A percentile compares a stretch with the other conserved stretches of the same genome.
Evolutionary conservation across 1,140 invertebrate species (phyloP).

Genomic region (Aphaenogaster floridana): DNA sequence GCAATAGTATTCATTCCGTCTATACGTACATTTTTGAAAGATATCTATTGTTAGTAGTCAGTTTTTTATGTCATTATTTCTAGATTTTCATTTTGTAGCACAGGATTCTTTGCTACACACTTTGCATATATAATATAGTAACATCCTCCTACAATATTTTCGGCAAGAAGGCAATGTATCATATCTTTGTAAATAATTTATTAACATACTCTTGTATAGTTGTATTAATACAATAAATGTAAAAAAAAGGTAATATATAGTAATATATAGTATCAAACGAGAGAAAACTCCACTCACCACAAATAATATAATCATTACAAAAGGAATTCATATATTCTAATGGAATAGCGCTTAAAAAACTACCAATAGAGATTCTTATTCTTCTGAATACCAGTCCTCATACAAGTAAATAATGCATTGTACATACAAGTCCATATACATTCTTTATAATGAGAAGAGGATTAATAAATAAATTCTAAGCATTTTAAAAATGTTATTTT

Average conservation of each 20-base stretch:
- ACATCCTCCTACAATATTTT: slow-evolving; percentile 44
- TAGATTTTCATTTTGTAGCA: slow-evolving; percentile 24
- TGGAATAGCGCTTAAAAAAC: slow-evolving; percentile 56
- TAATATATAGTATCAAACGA: slow-evolving; percentile 69
- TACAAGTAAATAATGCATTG: slow-evolving; percentile 23
- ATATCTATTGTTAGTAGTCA: slow-evolving; percentile 31
- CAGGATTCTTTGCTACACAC: slow-evolving; percentile 32
- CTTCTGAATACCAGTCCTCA: slow-evolving; percentile 31
- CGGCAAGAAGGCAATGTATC: slow-evolving; percentile 72
- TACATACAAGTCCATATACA: not conserved
- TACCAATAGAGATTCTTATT: slow-evolving; percentile 35
- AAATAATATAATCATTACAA: slow-evolving; percentile 64
- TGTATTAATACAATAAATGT: slow-evolving; percentile 82
- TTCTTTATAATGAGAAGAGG: slow-evolving; percentile 16
- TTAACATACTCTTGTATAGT: slow-evolving; percentile 81
- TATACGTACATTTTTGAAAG: slow-evolving; percentile 40
- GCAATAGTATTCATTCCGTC: slow-evolving; percentile 49
- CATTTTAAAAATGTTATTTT: slow-evolving; percentile 14
- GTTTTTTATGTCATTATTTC: slow-evolving; percentile 15
- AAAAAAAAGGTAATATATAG: slow-evolving; percentile 75
- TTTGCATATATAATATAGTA: slow-evolving; percentile 35
- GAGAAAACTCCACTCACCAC: slow-evolving; percentile 73
- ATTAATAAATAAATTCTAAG: slow-evolving; percentile 37
- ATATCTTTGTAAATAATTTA: slow-evolving; percentile 86
- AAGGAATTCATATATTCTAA: slow-evolving; percentile 48